phyloP scores from a whole-genome alignment of 2,797 vertebrate species.

The Onychomys arenicola region DNA sequence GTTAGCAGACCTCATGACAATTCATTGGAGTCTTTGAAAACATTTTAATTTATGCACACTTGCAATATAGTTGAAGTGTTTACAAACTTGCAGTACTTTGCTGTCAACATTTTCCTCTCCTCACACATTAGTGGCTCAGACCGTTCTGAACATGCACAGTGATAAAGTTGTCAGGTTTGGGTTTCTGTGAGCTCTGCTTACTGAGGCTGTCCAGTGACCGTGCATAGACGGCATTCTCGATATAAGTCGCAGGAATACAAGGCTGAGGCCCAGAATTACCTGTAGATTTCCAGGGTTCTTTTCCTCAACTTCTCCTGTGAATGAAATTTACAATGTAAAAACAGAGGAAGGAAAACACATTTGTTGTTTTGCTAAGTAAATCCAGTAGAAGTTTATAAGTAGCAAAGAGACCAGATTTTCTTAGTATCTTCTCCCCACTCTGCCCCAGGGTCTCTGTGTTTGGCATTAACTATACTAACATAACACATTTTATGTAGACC shows the following conservation, averaged over 20 bases:
- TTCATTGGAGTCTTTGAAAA: constrained; percentile 77
- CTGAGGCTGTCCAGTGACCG: too few species aligned
- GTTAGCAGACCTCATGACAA: background rate
- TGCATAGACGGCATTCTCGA: background rate
- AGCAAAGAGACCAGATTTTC: background rate
- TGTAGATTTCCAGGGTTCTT: background rate
- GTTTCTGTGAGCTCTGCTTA: background rate
- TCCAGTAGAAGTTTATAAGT: background rate
- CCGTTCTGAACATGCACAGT: constrained; percentile 54
- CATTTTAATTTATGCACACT: constrained; percentile 82
- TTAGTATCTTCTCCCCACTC: background rate
- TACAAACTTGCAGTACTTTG: constrained; percentile 82
- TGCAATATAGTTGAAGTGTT: constrained; percentile 79
- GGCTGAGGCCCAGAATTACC: background rate
- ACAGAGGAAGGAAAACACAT: accelerated
- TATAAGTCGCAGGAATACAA: constrained; percentile 35
- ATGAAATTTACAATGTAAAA: background rate
- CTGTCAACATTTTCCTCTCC: constrained; percentile 75
- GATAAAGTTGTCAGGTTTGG: background rate
- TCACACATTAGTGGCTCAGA: constrained; percentile 67
- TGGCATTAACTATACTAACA: background rate
- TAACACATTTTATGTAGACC: background rate
- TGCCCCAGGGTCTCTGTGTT: too few species aligned
- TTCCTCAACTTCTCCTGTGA: background rate
- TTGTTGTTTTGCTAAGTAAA: background rate